Base-by-base conservation (phyloP, 2,113 vertebrate genomes). In the Hippocampus zosterae region DNA sequence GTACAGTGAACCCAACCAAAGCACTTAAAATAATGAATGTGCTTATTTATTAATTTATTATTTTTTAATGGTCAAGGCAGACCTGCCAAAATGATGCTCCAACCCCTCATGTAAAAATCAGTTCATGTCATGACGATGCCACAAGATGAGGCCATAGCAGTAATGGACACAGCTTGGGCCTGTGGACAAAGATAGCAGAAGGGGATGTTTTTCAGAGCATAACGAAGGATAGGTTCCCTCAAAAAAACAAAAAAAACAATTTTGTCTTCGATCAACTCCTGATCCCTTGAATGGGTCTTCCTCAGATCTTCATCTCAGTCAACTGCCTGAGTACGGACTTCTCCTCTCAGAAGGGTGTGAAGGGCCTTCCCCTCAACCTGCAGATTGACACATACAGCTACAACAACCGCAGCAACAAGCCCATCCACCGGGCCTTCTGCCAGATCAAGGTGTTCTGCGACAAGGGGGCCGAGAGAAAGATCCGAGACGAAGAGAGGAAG, bases 401-500 rank as follows among this genome's bases (percentile, higher is more conserved):
- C 86, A 99, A 96, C 89, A 96, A 96, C 91, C 96, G 98, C 74
- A 99, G 98, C 88, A 99, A 99, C 91, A 98, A 97, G 81, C 98
- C 98, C 12, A 95, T 97, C 76, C 98, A 99, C 86, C 93, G 98
- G 7, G 95, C 96, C 52, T 96, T 90, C 91, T 99, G 98, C 91
- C 98, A 99, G 87, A 99, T 99, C 74, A 99, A 99, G 84, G 98
- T 99, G 74, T 99, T 99, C 91, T 99, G 98, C 0, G 97, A 99
- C 91, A 99, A 99, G 91, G 97, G 97, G 29, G 97, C 97, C 0
- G 97, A 99, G 75, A 94, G 97, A 81, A 99, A 99, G 91, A 99
- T 99, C 91, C 91, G 97, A 19, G 97, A 99, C 42, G 97, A 99
- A 89, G 97, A 99, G 78, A 93, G 97, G 81, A 99, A 99, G 67